These are phyloP conservation scores for Diabrotica balteata DNA, from an alignment of 2,888 invertebrate genomes.

Conservation along the genomic window DNA sequence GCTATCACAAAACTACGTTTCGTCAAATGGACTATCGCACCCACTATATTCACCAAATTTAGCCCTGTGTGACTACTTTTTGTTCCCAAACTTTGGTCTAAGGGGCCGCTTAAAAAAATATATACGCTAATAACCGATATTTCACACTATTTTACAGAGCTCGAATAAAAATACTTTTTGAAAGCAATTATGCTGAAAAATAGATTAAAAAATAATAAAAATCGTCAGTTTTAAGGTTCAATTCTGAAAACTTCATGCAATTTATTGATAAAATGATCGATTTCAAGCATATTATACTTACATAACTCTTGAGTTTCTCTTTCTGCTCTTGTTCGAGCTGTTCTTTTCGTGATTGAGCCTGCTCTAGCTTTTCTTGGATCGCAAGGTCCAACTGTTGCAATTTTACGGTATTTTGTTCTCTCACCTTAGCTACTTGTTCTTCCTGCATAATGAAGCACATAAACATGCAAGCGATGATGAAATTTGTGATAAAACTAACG, in stretches of 20 bases:
- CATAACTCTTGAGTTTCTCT: conserved; percentile 79
- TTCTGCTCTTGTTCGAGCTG: conserved; percentile 78
- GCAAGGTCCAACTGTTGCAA: conserved; percentile 73
- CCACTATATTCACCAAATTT: no score
- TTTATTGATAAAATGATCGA: background rate
- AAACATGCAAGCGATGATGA: conserved; percentile 49
- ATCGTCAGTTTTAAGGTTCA: no score
- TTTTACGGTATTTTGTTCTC: conserved; percentile 71
- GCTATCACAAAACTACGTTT: no score
- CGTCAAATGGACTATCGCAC: no score
- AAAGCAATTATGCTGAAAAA: no score
- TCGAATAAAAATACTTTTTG: no score
- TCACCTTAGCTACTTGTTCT: conserved; percentile 77
- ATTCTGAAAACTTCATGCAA: conserved; percentile 11
- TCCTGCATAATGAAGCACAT: conserved; percentile 65
- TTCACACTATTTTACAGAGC: no score
- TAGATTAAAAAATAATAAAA: no score
- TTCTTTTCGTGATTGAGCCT: conserved; percentile 75
- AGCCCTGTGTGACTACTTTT: no score
- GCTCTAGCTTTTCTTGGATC: conserved; percentile 73
- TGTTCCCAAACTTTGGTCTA: no score
- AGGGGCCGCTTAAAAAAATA: no score
- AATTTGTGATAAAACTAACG: conserved; percentile 36
- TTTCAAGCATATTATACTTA: conserved; percentile 62
- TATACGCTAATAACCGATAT: no score